Evolutionary conservation across 2,888 invertebrate species (phyloP).

Genomic region (Lapara coniferarum): DNA sequence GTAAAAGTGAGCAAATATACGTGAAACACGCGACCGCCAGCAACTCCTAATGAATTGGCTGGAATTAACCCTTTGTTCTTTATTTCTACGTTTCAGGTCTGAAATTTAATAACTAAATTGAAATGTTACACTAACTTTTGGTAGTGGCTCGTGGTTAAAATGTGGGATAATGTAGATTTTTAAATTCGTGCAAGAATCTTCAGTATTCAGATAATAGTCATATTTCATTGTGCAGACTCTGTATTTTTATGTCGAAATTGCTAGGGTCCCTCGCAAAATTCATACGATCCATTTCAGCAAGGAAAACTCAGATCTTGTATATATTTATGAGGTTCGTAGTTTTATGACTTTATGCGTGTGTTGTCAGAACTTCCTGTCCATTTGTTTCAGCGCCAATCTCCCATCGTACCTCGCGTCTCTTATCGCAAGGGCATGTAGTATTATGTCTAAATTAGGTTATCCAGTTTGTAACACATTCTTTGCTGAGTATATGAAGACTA

Average conservation of each 20-base stretch:
- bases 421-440: too few species aligned
- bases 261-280: background rate
- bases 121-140: background rate
- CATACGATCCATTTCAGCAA: background rate
- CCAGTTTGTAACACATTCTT: too few species aligned
- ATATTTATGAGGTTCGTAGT: constrained; percentile 3
- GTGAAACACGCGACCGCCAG: constrained; percentile 35
- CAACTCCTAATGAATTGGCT: constrained; percentile 30
- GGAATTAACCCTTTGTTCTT: background rate
- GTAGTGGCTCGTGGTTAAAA: background rate
- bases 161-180: background rate
- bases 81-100: background rate
- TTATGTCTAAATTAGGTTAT: too few species aligned
- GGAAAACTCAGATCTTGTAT: background rate
- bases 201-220: too few species aligned
- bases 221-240: too few species aligned
- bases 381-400: background rate
- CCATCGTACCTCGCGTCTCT: background rate
- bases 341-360: background rate
- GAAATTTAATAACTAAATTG: too few species aligned
- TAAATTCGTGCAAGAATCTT: too few species aligned
- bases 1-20: constrained; percentile 35
- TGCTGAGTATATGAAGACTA: too few species aligned
- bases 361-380: background rate
- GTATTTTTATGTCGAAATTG: background rate